Conservation (phyloP, 2,888 invertebrate genomes). For the Pyrochroa serraticornis region DNA sequence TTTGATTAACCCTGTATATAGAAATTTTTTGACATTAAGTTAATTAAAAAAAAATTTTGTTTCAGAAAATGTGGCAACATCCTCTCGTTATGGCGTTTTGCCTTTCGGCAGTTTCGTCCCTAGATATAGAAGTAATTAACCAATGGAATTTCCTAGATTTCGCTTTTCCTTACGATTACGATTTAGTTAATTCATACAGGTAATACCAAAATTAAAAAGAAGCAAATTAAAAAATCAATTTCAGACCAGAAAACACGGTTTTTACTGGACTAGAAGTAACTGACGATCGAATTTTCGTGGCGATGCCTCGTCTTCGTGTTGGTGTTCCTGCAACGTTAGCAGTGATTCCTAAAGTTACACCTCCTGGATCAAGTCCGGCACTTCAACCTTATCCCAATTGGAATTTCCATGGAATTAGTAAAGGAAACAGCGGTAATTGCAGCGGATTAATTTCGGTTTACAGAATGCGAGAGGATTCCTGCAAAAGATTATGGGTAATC, state of each 20-base stretch:
- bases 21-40: no score
- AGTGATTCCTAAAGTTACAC: conserved; percentile 69
- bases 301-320: conserved; percentile 73
- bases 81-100: conserved; percentile 5
- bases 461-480: conserved; percentile 76
- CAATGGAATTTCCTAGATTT: conserved; percentile 74
- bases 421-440: conserved; percentile 76
- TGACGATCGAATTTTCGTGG: conserved; percentile 75
- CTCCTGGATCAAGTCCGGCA: conserved; percentile 70
- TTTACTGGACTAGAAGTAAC: conserved; percentile 78
- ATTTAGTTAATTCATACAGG: conserved; percentile 46
- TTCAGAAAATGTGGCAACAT: conserved; percentile 13
- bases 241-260: conserved; percentile 75
- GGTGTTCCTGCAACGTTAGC: conserved; percentile 80
- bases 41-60: conserved; percentile 4
- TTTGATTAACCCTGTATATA: no score
- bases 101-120: conserved; percentile 47
- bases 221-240: conserved; percentile 43
- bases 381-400: conserved; percentile 55
- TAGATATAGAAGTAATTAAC: conserved; percentile 67
- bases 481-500: conserved; percentile 76
- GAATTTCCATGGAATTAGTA: conserved; percentile 75
- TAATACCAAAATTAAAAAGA: conserved; percentile 33
- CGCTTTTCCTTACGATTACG: conserved; percentile 67
- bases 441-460: conserved; percentile 80